Base-by-base conservation (phyloP, 2,888 invertebrate genomes). In the Cerceris rybyensis region DNA sequence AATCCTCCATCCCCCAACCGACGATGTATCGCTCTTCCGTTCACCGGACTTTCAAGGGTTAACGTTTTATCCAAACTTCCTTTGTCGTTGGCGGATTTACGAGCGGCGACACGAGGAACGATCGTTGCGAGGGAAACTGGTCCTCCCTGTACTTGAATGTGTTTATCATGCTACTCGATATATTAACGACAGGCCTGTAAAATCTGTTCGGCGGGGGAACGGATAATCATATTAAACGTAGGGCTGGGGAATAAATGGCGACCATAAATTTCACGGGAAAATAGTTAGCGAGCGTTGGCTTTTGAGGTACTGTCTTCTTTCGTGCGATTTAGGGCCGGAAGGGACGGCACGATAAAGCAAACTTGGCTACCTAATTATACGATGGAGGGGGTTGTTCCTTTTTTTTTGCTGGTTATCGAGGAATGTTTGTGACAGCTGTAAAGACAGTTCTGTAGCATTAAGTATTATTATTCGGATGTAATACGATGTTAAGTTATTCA, bases 71-170 rank as follows among this genome's bases (percentile, higher is more conserved):
- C 2, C 54, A 52, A 58, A 54, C n/a, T 57, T 50, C 46, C 60
- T 58, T 59, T 54, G 46, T 65, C 57, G 59, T 8, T 46, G 16
- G 13, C 42, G 60, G 7, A 65, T 43, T 66, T 57, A 50, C 42
- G 46, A 46, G 59, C n/a, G 42, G 17, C 70, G 13, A 39, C 11
- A 13, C 52, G 7, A 42, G n/a, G 54, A 7, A 28, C 61, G 43
- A 57, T 70, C 63, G 39, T n/a, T 50, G 16, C 2, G 16, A 16
- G 9, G 14, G 9, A 14, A 52, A 52, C n/a, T 13, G 14, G n/a
- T 52, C n/a, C 11, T 52, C n/a, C 52, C 7, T 52, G 46, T 46
- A 46, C 9, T 5, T n/a, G 16, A 14, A 14, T 16, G 39, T 49
- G 46, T 70, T 54, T 54, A 28, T 49, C 54, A 54, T 42, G 42